Evolutionary conservation across 2,797 vertebrate genomes (phyloP), one percentile per base, ranked within the genome.

Genomic region (Sebastes miniatus): DNA sequence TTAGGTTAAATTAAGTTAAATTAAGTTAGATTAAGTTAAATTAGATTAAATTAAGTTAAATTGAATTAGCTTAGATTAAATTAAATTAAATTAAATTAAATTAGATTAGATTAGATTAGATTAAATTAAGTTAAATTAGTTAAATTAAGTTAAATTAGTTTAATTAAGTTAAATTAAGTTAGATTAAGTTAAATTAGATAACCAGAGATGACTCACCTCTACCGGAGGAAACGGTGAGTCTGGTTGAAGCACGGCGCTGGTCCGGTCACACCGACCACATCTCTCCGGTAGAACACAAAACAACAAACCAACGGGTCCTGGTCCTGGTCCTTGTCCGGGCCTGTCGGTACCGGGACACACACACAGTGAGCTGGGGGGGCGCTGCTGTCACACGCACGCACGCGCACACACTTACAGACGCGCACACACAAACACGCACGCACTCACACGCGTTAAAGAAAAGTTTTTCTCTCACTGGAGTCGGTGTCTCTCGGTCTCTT

Each of bases 331-430:
- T 1, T 56, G 13, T 62, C 58, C 39, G 65, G 89, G 85, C 86
- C 89, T 88, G 79, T 81, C 82, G 83, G 89, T 87, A 82, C 88
- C 86, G 86, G 84, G 79, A 74, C 84, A 81, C 56, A 79, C 74
- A 47, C 56, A 18, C 61, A 71, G 10, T 36, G 34, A 36, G 34
- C 32, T 36, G 34, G 3, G 47, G 77, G 83, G 69, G 90, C 84
- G 81, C 88, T 87, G 73, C 74, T 71, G 75, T 5, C 54, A 56
- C 59, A 36, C 69, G 2, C 31, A 31, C 31, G 31, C 31, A 31
- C 29, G 7, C 29, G 7, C 29, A 29, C 5, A 29, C 29, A 29
- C 29, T 29, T 29, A 29, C 27, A 29, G 5, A 31, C 29, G 29
- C 29, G 29, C 31, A 8, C 31, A 31, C 31, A 31, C 31, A 31